A percentile compares a stretch with the other conserved stretches of the same genome.
These are phyloP conservation scores for Chrysina gloriosa DNA, from an alignment of 2,888 invertebrate species.

Conservation along the genomic window DNA sequence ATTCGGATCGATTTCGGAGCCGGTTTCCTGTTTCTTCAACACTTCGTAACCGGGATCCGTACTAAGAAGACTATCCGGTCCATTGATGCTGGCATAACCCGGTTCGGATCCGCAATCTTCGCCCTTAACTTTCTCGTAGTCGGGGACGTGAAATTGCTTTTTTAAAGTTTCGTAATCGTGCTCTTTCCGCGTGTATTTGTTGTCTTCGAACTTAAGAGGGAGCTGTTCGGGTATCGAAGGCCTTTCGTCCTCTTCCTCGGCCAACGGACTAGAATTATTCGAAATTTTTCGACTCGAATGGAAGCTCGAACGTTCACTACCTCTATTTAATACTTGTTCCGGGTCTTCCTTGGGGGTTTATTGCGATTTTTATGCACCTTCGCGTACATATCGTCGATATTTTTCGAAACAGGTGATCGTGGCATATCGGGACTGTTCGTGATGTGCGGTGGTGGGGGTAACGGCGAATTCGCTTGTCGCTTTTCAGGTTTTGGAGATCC, in stretches of 20 bases:
- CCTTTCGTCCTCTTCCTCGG: constrained; percentile 21
- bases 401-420: constrained; percentile 62
- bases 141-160: constrained; percentile 58
- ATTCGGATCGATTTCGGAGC: constrained; percentile 77
- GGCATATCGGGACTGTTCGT: constrained; percentile 61
- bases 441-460: constrained; percentile 79
- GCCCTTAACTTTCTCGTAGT: constrained; percentile 57
- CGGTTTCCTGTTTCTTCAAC: constrained; percentile 65
- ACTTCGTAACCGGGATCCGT: constrained; percentile 81
- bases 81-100: constrained; percentile 65
- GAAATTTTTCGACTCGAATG: constrained; percentile 52
- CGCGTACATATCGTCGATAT: constrained; percentile 91
- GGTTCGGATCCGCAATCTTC: constrained; percentile 53
- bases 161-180: constrained; percentile 75
- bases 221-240: neutral
- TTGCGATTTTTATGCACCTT: constrained; percentile 79
- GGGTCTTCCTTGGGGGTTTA: constrained; percentile 45
- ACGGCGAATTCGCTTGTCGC: constrained; percentile 88
- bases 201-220: constrained; percentile 42
- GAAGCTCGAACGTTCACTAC: constrained; percentile 50
- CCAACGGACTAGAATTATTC: constrained; percentile 39
- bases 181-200: constrained; percentile 54
- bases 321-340: constrained; percentile 38
- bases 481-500: constrained; percentile 91
- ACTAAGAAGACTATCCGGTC: constrained; percentile 71